Conservation (phyloP, 2,797 vertebrate genomes). For the Ambastaia sidthimunki region DNA sequence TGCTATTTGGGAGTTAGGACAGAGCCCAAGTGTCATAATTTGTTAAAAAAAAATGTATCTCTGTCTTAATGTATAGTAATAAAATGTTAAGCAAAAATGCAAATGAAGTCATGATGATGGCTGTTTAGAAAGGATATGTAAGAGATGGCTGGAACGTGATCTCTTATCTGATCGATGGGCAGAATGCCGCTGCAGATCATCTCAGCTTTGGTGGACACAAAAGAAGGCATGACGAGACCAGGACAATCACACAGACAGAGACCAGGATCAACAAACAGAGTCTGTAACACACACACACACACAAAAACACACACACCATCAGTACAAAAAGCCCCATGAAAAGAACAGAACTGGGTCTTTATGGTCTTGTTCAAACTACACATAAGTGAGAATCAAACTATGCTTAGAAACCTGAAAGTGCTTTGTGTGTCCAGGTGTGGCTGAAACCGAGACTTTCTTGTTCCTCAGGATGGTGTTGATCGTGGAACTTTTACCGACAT, state of each 20-base stretch:
- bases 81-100: not conserved
- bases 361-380: not conserved
- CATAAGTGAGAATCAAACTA: not conserved
- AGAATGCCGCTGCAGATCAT: slow-evolving; percentile 96
- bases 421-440: slow-evolving; percentile 95
- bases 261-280: slow-evolving; percentile 89
- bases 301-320: slow-evolving; percentile 38
- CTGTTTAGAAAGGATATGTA: slow-evolving; percentile 88
- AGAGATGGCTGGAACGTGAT: slow-evolving; percentile 88
- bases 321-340: not conserved
- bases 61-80: not conserved
- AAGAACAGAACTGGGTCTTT: not conserved
- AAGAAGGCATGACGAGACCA: slow-evolving; percentile 97
- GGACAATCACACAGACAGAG: slow-evolving; percentile 97
- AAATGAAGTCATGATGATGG: not conserved
- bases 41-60: not conserved
- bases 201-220: slow-evolving; percentile 96
- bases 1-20: no score
- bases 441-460: slow-evolving; percentile 97
- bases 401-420: slow-evolving; percentile 90
- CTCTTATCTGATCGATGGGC: slow-evolving; percentile 96
- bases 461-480: slow-evolving; percentile 96
- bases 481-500: slow-evolving; percentile 98
- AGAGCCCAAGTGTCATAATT: no score
- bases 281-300: no score